Base-by-base conservation (phyloP, 1,140 invertebrate species). In the Branchinecta lindahli region DNA sequence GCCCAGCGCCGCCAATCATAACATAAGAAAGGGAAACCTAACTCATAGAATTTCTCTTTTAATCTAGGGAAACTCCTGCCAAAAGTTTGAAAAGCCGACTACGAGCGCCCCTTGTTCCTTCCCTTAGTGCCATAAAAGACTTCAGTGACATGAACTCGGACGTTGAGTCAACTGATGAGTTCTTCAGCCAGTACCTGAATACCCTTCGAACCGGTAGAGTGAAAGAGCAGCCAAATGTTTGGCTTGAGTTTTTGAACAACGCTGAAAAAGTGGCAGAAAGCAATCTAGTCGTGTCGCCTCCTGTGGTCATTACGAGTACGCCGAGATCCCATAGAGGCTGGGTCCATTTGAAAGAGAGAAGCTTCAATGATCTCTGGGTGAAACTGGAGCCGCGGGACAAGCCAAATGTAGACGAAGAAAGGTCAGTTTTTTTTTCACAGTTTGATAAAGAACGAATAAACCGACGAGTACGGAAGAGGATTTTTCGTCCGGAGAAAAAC, bases 341-440 rank as follows among this genome's bases (percentile, higher is more conserved):
- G n/a, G 70, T 69, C 45, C 67, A 72, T 33, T 69, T 68, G 67
- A 75, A 75, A 69, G 71, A 73, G 44, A 69, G 72, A 12, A 76
- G 75, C 47, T 78, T 78, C 69, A 78, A 78, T 71, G 76, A 78
- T 68, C 72, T 78, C 2, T 78, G 77, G 77, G 75, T 78, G 15
- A 71, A 76, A 15, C 72, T 78, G 68, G 75, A 78, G 67, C 72
- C 72, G 20, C 70, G 45, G 45, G 47, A 69, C 8, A 46, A 68
- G n/a, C 68, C 52, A 3, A 61, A 33, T 33, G 33, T 33, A 5
- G 33, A 33, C 33, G 33, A 33, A 33, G 33, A 33, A 33, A 33
- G 33, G 33, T 33, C 5, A 33, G 33, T 33, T 33, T 33, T 33
- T 33, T 33, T 33, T 5, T 3, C 33, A 33, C 5, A 33, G 33